Conservation (phyloP, 1,140 invertebrate species). For the Brachionus koreanus region DNA sequence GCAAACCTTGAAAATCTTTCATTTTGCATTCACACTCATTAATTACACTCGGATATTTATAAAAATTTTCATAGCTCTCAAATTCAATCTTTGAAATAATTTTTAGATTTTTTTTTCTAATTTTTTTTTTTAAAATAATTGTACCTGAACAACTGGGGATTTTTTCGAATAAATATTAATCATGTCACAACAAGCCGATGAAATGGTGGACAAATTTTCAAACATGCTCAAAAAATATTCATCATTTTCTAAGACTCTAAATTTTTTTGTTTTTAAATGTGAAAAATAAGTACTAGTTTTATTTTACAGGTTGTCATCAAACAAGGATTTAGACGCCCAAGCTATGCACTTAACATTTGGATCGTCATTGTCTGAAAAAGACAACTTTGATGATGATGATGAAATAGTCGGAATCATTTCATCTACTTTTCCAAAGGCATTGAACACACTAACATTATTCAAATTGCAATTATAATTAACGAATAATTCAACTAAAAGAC, state of each 20-base stretch:
- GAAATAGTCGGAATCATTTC: neutral
- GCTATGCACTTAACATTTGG: constrained; percentile 11
- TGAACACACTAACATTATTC: neutral
- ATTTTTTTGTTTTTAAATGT: neutral
- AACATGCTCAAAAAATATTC: constrained; percentile 38
- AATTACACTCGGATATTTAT: constrained; percentile 1
- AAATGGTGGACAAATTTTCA: neutral
- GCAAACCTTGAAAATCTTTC: constrained; percentile 20
- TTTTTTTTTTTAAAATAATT: neutral
- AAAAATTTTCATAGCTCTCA: neutral
- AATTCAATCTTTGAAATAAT: constrained; percentile 6
- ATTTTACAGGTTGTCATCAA: constrained; percentile 14
- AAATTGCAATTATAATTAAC: neutral
- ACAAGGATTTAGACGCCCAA: neutral
- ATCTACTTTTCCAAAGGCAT: neutral
- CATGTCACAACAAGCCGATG: neutral
- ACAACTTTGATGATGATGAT: neutral
- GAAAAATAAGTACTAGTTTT: neutral
- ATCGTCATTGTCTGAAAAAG: neutral
- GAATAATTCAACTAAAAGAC: neutral
- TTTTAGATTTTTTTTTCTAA: neutral
- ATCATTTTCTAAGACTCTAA: neutral
- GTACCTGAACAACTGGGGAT: constrained; percentile 35
- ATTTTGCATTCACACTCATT: constrained; percentile 11
- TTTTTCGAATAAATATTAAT: constrained; percentile 27